phyloP scores from a whole-genome alignment of 1,140 invertebrate genomes.

The Bombus waltoni region DNA sequence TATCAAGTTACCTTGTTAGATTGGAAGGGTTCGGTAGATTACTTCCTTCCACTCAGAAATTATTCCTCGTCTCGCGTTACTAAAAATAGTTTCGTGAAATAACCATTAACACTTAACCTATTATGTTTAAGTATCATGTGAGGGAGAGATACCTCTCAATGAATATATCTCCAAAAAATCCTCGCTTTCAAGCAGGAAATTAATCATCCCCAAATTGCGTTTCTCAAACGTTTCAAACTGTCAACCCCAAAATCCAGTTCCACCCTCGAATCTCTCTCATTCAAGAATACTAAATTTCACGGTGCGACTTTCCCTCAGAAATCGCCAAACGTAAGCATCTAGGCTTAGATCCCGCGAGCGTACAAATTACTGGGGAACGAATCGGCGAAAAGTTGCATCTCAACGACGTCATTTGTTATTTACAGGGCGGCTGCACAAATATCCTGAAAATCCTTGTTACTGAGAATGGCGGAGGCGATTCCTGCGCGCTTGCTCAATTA shows the following conservation, averaged over 20 bases:
- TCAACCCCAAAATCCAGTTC: not conserved
- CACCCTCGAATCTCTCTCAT: not conserved
- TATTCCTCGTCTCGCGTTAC: slow-evolving; percentile 47
- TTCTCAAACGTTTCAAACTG: not conserved
- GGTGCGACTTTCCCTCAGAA: not conserved
- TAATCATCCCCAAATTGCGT: not conserved
- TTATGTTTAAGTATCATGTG: no score
- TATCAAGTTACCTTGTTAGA: slow-evolving; percentile 79
- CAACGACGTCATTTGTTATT: slow-evolving; percentile 31
- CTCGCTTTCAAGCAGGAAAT: not conserved
- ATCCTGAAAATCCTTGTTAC: slow-evolving; percentile 53
- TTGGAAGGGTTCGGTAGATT: slow-evolving; percentile 73
- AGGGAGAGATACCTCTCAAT: no score
- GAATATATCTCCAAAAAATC: no score
- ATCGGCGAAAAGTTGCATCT: slow-evolving; percentile 22
- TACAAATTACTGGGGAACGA: not conserved
- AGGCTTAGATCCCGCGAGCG: not conserved
- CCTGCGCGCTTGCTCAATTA: slow-evolving; percentile 63
- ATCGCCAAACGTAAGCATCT: no score
- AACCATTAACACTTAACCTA: not conserved
- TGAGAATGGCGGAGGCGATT: slow-evolving; percentile 52
- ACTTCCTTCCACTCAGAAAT: slow-evolving; percentile 63
- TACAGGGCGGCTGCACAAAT: not conserved
- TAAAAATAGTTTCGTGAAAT: not conserved
- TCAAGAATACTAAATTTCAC: not conserved